Conservation (phyloP, 2,888 invertebrate species). For the Aleiodes leptofemur region DNA sequence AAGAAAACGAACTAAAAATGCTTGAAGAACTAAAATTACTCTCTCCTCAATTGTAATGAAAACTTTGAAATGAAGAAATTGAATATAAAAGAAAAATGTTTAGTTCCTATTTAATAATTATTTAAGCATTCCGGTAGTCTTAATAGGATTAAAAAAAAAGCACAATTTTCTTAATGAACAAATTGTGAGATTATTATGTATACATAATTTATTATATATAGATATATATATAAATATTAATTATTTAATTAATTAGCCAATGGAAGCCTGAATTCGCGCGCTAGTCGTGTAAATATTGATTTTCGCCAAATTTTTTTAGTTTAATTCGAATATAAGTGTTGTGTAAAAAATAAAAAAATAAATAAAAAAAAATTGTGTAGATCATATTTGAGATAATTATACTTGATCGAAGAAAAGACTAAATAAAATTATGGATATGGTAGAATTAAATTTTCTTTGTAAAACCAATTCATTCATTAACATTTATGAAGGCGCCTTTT, state of each 20-base stretch:
- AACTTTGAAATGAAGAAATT: too few relatives aligned
- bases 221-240: constrained; percentile 3
- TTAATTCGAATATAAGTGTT: constrained; percentile 22
- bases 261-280: constrained; percentile 19
- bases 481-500: too few relatives aligned
- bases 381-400: constrained; percentile 27
- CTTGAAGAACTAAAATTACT: too few relatives aligned
- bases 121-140: constrained; percentile 23
- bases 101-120: constrained; percentile 19
- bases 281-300: constrained; percentile 29
- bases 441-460: too few relatives aligned
- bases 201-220: background rate
- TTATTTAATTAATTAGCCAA: constrained; percentile 9
- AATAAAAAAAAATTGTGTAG: constrained; percentile 18
- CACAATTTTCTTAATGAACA: constrained; percentile 20
- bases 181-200: constrained; percentile 4
- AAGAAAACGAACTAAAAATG: too few relatives aligned
- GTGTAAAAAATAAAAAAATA: constrained; percentile 18
- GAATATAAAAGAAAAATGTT: background rate
- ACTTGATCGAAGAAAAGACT: constrained; percentile 15
- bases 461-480: too few relatives aligned
- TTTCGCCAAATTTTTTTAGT: constrained; percentile 26
- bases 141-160: constrained; percentile 6
- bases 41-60: too few relatives aligned
- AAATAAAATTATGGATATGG: constrained; percentile 24